Evolutionary conservation across 2,113 vertebrate species (phyloP).

Genomic region (Sceloporus tristichus): DNA sequence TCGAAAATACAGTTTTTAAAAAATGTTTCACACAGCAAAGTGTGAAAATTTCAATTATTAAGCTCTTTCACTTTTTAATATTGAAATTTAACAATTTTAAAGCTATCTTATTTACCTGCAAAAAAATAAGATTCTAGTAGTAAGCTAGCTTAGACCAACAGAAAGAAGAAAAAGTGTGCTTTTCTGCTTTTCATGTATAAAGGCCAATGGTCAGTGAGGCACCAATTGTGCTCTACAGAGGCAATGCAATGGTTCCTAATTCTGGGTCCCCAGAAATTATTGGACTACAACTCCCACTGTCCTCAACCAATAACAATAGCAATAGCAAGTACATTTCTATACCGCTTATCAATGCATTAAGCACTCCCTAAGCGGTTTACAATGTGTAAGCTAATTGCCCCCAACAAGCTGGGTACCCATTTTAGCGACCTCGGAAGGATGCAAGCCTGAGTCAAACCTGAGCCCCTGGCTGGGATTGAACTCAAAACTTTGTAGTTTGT

Average conservation of each 20-base stretch:
- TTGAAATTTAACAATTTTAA: slow-evolving; percentile 62
- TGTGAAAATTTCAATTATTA: slow-evolving; percentile 42
- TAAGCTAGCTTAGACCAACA: slow-evolving; percentile 51
- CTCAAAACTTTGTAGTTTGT: no score
- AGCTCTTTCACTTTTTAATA: slow-evolving; percentile 48
- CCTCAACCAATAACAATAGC: background rate
- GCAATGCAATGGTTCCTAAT: background rate
- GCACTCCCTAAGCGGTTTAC: no score
- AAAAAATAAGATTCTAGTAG: slow-evolving; percentile 36
- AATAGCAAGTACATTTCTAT: no score
- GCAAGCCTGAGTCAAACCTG: no score
- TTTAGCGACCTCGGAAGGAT: no score
- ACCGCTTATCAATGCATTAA: no score
- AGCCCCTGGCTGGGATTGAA: no score
- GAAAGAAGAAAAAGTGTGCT: slow-evolving; percentile 54
- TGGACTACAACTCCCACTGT: background rate
- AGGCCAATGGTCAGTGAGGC: slow-evolving; percentile 60
- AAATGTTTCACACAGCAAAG: slow-evolving; percentile 23
- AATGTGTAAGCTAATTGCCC: no score
- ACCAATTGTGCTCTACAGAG: slow-evolving; percentile 45
- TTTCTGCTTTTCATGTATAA: slow-evolving; percentile 64
- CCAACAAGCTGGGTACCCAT: no score
- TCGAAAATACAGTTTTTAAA: slow-evolving; percentile 46
- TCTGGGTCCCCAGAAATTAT: background rate
- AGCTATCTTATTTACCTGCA: slow-evolving; percentile 58